Evolutionary conservation across 2,113 vertebrate genomes (phyloP), one percentile per base, ranked within the genome.

Genomic region (Percina caprodes): DNA sequence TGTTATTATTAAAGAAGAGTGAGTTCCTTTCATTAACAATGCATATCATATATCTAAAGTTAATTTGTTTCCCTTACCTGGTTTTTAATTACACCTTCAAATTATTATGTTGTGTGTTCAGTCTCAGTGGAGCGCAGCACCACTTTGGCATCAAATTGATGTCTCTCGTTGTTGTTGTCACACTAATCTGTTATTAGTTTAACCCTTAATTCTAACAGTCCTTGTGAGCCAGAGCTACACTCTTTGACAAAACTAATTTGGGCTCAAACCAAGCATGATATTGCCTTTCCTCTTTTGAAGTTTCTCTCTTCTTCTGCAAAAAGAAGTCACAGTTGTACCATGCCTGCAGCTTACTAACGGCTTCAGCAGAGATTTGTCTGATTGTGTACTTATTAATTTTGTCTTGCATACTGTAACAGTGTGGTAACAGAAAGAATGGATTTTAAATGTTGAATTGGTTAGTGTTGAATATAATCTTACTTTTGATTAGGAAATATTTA

Each of bases 31-130:
- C 42, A 69, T 81, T 80, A 74, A 26, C 60, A 66, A 19, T 56
- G 48, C 26, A 66, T 74, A 70, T 83, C 82, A 76, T 58, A 66
- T 68, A 39, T 70, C 45, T 51, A 19, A 79, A 82, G 35, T 85
- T 88, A 33, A 82, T 90, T 88, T 80, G 62, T 77, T 83, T 82
- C 63, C 49, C 68, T 79, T 65, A 84, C 87, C 77, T 86, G 67
- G 48, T 88, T 89, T 92, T 84, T 85, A 88, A 82, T 92, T 86
- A 90, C 86, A 83, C 67, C 60, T 84, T 68, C 21, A 75, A 79
- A 79, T 80, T 62, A 83, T 75, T 63, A 55, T 74, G 67, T 69
- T 63, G 35, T 35, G 52, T 0, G 15, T 71, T 86, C 55, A 39
- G 74, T 84, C 55, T 82, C 77, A 63, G 69, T 56, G 63, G 70